A percentile compares a stretch with the other conserved stretches of the same genome.
Conservation (phyloP, 2,113 vertebrate genomes). For the Labeo rohita region DNA sequence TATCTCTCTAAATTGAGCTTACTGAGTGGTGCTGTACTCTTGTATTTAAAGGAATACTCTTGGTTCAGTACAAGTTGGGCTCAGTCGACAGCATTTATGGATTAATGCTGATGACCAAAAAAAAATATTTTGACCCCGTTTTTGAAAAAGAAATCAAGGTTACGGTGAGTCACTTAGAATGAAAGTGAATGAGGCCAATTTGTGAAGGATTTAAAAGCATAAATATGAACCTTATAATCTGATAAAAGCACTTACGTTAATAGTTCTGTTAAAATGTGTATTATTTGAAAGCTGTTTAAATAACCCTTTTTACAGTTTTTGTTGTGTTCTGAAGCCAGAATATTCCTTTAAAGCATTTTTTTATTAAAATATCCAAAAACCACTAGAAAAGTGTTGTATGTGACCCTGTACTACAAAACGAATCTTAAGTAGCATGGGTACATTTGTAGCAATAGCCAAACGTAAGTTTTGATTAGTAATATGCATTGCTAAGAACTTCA, state of each 20-base stretch:
- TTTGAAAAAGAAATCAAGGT: neutral
- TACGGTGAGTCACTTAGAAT: neutral
- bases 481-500: too few relatives aligned
- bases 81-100: neutral
- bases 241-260: neutral
- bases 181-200: neutral
- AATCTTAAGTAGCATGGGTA: too few relatives aligned
- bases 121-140: neutral
- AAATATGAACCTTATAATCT: neutral
- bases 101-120: neutral
- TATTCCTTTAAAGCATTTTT: neutral
- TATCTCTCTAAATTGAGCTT: neutral
- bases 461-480: too few relatives aligned
- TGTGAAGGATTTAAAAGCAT: slow-evolving; percentile 1
- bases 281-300: neutral
- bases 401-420: too few relatives aligned
- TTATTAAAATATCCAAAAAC: too few relatives aligned
- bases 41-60: neutral
- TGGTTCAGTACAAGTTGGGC: neutral
- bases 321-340: neutral
- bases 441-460: too few relatives aligned
- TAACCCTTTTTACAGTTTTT: neutral
- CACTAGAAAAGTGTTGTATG: too few relatives aligned
- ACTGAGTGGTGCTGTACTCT: neutral
- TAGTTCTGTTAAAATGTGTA: neutral